Base-by-base conservation (phyloP, 1,140 invertebrate species). In the Ooceraea biroi region DNA sequence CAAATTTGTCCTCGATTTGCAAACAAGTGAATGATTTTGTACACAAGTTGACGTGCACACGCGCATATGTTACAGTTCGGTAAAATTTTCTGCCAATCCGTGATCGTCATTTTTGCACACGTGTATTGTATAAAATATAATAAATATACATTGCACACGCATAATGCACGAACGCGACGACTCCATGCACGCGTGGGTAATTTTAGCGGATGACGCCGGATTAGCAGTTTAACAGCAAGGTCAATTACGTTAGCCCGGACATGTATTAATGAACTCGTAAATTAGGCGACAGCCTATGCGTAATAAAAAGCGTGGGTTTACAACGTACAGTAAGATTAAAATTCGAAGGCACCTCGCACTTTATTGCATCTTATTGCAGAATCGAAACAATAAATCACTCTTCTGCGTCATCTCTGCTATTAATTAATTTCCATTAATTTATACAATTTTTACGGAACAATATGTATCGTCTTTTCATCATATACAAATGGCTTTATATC, bases 251-350 rank as follows among this genome's bases (percentile, higher is more conserved):
- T 83, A 83, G 41, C 36, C 69, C 14, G 76, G 46, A 52, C 76
- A 71, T 80, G 46, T 69, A 80, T 74, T 68, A 74, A 83, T 83
- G 69, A 66, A n/a, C 12, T 65, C 69, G n/a, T 85, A 82, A 74
- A 83, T 83, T 74, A 74, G 46, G 22, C 19, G 57, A 25, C 36
- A n/a, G 41, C 44, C 36, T 44, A 19, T 72, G 50, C 12, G 36
- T 44, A 22, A 65, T 25, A 82, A 27, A 48, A 46, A 52, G 22
- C 55, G 68, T 73, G 48, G 58, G 74, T 85, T 36, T 85, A 57
- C 63, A 50, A 17, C 14, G 17, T 46, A n/a, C n/a, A n/a, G n/a
- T 10, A 11, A 46, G 50, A 80, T 80, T 69, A 58, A 50, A 80
- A 55, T 69, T 69, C 63, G 63, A 78, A 71, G 63, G 10, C 8